A percentile compares a stretch with the other conserved stretches of the same genome.
Conservation (phyloP, 2,797 vertebrate genomes). For the Schizothorax lantsangensis region DNA sequence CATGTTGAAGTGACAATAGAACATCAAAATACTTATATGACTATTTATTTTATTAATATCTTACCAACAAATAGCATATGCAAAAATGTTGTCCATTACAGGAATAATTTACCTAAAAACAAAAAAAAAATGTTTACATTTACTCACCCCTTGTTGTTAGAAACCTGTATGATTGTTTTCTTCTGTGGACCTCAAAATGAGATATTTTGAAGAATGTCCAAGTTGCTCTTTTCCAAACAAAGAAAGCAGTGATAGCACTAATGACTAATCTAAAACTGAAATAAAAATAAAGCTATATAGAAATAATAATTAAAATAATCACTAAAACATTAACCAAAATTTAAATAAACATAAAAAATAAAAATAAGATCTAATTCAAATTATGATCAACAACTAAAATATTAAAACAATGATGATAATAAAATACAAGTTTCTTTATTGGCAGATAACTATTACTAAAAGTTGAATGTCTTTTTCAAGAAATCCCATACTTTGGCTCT, state of each 20-base stretch:
- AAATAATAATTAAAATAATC: too few relatives aligned
- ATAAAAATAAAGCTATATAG: too few relatives aligned
- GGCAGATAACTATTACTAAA: not conserved
- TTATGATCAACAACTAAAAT: not conserved
- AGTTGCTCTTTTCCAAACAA: not conserved
- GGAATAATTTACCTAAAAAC: not conserved
- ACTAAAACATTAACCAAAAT: not conserved
- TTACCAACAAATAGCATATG: not conserved
- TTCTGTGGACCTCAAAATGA: not conserved
- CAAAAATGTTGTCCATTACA: not conserved
- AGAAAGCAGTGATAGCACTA: not conserved
- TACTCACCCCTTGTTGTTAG: not conserved
- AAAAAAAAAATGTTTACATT: not conserved
- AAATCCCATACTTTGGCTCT: not conserved
- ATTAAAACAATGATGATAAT: not conserved
- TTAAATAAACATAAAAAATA: not conserved
- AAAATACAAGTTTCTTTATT: not conserved
- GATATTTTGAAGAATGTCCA: not conserved
- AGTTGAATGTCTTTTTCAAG: not conserved
- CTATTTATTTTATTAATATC: not conserved
- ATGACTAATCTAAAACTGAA: not conserved
- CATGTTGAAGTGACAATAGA: not conserved
- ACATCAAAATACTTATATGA: not conserved
- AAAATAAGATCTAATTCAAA: not conserved
- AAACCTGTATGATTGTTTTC: not conserved